Base-by-base conservation (phyloP, 2,113 vertebrate genomes). In the Pionites leucogaster region DNA sequence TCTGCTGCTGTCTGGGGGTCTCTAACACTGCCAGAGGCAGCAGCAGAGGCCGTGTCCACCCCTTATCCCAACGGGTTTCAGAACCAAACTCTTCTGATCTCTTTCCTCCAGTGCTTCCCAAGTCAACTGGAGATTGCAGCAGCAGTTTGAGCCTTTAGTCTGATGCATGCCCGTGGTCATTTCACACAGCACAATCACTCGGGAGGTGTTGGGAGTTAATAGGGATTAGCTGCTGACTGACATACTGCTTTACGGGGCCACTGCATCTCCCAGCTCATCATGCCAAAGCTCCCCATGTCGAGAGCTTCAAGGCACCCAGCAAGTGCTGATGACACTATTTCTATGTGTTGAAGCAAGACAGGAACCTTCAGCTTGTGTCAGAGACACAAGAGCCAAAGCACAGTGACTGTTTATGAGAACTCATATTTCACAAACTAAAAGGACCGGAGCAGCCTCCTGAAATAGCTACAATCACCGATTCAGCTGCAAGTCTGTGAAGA, bases 261-360 rank as follows among this genome's bases (percentile, higher is more conserved):
- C 6, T 0, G 1, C 35, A 20, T 28, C 79, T 76, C 59, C 82
- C 67, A 27, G 57, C 7, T 33, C 23, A 15, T 9, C 13, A 33
- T 2, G 8, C 55, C 50, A 24, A 57, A 55, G 49, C 37, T 62
- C 24, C 50, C 62, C 8, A 5, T 5, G 11, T 23, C 0, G 0
- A 65, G 31, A 24, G 57, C 41, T 53, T 42, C 77, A 13, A 13
- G 64, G 35, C 27, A 44, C 31, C 31, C 79, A 10, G 79, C 22
- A 28, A 13, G 2, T 3, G 49, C n/a, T 11, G 53, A 18, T 37
- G 49, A 12, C 62, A 11, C 3, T 1, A 4, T 16, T n/a, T 10
- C 57, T 41, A 5, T 4, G 39, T 2, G 29, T 27, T 11, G 33
- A 57, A 39, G 20, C 17, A 23, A 10, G 41, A 44, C 28, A 13